Base-by-base conservation (phyloP, 2,797 vertebrate species). In the Channa striata region DNA sequence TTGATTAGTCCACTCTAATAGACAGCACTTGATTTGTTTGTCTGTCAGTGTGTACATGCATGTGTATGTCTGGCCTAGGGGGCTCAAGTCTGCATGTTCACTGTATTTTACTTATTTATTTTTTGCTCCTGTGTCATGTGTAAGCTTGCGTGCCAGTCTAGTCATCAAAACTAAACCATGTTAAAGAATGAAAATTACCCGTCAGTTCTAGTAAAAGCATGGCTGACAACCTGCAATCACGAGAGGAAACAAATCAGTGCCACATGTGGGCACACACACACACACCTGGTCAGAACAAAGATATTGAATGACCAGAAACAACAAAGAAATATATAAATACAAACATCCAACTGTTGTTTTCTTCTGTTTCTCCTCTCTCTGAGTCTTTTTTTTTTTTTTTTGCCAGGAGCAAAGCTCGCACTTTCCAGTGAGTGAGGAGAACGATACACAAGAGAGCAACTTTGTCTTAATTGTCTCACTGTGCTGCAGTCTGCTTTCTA, bases 211-310 rank as follows among this genome's bases (percentile, higher is more conserved):
- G 77, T 89, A 89, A 92, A 93, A 92, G 89, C 89, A 91, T 89
- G 87, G 87, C 88, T 93, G 93, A 94, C 92, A 94, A 91, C 89
- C 90, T 85, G 77, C 91, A 93, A 93, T 94, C 89, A 90, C 64
- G 74, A 88, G 79, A 84, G 79, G 82, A 87, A 86, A 83, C 73
- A 86, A 85, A 83, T 82, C 80, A 72, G 79, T 54, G 77, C 76
- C 21, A 52, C 69, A 62, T 61, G 37, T 78, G 79, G 59, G 66
- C 78, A 68, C 39, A 48, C 11, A 34, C 48, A 73, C 34, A 53
- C 39, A 25, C 47, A 37, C 20, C 46, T 37, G 60, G 53, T 52
- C 67, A 37, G 61, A 25, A 78, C 53, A 79, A 67, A 64, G 25
- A 53, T n/a, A 53, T 7, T 21, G 40, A 21, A 6, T 60, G 58